Base-by-base conservation (phyloP, 2,888 invertebrate genomes). In the Dusona sp. region DNA sequence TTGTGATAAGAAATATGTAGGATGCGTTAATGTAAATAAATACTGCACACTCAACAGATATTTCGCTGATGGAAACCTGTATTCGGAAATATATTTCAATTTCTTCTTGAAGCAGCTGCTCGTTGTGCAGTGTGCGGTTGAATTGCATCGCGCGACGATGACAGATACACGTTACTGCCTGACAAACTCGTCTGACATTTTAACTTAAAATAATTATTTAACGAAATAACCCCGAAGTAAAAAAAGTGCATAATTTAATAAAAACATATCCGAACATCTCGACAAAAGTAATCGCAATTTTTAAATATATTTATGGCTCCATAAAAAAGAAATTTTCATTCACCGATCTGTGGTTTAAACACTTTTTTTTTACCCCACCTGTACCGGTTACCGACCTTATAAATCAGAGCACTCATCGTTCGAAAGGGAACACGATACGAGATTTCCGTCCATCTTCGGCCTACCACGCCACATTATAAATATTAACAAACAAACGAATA, bases 111-210 rank as follows among this genome's bases (percentile, higher is more conserved):
- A 48, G 33, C 65, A 51, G 22, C 13, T 25, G 36, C 33, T 79
- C 51, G 54, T 38, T 19, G 67, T 68, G 78, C 68, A 79, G 78
- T 79, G 54, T 68, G 68, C 54, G 51, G 19, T 79, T 36, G 68
- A 36, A 54, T 79, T 54, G 78, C 78, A 68, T 51, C 54, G 78
- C 16, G 78, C 19, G 51, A 67, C 42, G 25, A 79, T 64, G 38
- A 25, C 19, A 45, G 29, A 25, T 29, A 25, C 19, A 42, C 7
- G 9, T 42, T 8, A 42, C 16, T 8, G 57, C 16, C 29, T 38
- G 16, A 42, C 25, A 42, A 3, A 19, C 36, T 45, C 11, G 29
- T 22, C 29, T 19, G 45, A 16, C 22, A 42, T 45, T 45, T 68
- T 13, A 6, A 25, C 16, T 67, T 9, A 2, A 22, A 45, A 45